These are phyloP conservation scores for Archips crataeganus DNA, from an alignment of 2,888 invertebrate species.

Conservation along the genomic window DNA sequence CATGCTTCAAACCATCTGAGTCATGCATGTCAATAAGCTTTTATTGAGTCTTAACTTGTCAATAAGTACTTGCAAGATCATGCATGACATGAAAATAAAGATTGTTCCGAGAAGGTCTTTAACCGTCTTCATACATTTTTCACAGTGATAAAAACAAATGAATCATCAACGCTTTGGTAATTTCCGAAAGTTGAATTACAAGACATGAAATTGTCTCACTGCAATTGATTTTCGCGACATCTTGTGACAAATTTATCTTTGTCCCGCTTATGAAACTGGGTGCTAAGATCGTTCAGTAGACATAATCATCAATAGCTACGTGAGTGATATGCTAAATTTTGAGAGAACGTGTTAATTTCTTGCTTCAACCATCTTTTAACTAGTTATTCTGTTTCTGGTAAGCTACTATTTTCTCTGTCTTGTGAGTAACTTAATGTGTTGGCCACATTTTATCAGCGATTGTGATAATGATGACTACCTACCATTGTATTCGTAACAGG, in stretches of 20 bases:
- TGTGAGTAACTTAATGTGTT: too few species aligned
- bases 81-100: not conserved
- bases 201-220: constrained; percentile 13
- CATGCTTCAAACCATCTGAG: not conserved
- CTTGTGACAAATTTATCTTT: constrained; percentile 32
- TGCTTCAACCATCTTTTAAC: not conserved
- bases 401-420: not conserved
- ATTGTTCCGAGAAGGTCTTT: not conserved
- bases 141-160: not conserved
- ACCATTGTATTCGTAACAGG: too few species aligned
- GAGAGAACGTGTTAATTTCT: constrained; percentile 18
- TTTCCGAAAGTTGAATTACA: constrained; percentile 4
- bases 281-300: constrained; percentile 13
- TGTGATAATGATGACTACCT: too few species aligned
- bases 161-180: not conserved
- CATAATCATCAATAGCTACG: constrained; percentile 15
- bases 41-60: not conserved
- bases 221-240: constrained; percentile 7
- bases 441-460: too few species aligned
- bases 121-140: not conserved
- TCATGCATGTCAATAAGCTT: constrained; percentile 15
- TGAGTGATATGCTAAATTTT: constrained; percentile 20
- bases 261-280: constrained; percentile 26
- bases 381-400: not conserved
- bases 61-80: not conserved